These are phyloP conservation scores for Chrysopilus asiliformis DNA, from an alignment of 2,888 invertebrate species.

Conservation along the genomic window DNA sequence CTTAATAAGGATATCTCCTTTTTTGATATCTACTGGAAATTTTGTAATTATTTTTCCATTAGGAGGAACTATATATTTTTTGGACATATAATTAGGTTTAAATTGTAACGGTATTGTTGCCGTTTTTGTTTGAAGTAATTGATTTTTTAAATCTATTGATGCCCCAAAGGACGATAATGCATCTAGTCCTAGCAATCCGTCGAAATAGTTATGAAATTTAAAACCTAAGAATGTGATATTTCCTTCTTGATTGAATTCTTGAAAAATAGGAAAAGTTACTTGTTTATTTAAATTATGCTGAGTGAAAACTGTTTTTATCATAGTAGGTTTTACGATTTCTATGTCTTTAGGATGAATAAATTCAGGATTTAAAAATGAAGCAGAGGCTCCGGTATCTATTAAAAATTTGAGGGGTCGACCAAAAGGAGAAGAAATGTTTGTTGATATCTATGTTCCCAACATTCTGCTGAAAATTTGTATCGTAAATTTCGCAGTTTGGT, in stretches of 20 bases:
- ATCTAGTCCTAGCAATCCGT: no score
- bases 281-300: slow-evolving; percentile 5
- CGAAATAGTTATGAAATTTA: no score
- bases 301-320: slow-evolving; percentile 5
- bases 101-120: no score
- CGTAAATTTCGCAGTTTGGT: slow-evolving; percentile 5
- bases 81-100: no score
- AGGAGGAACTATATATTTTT: no score
- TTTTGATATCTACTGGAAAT: no score
- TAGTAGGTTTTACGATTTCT: background rate
- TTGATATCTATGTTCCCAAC: slow-evolving; percentile 9
- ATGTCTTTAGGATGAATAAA: background rate
- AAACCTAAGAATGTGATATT: slow-evolving; percentile 4
- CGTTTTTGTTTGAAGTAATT: no score
- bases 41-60: no score
- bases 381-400: slow-evolving; percentile 7
- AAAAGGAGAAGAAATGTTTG: slow-evolving; percentile 6
- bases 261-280: slow-evolving; percentile 6
- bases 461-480: slow-evolving; percentile 4
- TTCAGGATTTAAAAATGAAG: slow-evolving; percentile 6
- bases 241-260: slow-evolving; percentile 7
- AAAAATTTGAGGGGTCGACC: slow-evolving; percentile 4
- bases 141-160: no score
- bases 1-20: no score
- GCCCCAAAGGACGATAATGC: no score